These are phyloP conservation scores for Neuroscelio doddi DNA, from an alignment of 2,888 invertebrate species.

Conservation along the genomic window DNA sequence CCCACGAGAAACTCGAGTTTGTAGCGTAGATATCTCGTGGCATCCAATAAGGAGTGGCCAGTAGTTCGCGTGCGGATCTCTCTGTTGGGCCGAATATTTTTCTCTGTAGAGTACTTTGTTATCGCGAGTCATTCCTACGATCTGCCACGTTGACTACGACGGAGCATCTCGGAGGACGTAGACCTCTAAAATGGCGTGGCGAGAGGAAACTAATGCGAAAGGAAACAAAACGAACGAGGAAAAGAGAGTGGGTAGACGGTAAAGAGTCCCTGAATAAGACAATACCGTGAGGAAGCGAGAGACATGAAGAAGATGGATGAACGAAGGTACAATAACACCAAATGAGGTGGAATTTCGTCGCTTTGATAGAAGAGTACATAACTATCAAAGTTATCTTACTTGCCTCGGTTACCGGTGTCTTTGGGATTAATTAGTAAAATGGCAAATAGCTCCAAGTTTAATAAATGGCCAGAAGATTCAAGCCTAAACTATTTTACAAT, in stretches of 20 bases:
- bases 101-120: slow-evolving; percentile 36
- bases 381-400: slow-evolving; percentile 23
- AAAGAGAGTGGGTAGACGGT: slow-evolving; percentile 13
- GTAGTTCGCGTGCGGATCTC: slow-evolving; percentile 44
- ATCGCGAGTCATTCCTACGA: slow-evolving; percentile 37
- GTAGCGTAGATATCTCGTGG: slow-evolving; percentile 31
- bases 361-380: slow-evolving; percentile 24
- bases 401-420: neutral
- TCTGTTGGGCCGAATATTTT: slow-evolving; percentile 40
- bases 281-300: slow-evolving; percentile 20
- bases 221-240: slow-evolving; percentile 33
- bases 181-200: slow-evolving; percentile 38
- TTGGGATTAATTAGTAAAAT: slow-evolving; percentile 20
- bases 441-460: too few species aligned
- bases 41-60: slow-evolving; percentile 36
- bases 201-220: slow-evolving; percentile 38
- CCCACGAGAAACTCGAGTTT: slow-evolving; percentile 28
- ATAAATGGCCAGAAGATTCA: neutral
- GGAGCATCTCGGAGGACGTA: slow-evolving; percentile 39
- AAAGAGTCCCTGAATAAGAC: slow-evolving; percentile 33
- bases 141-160: slow-evolving; percentile 40
- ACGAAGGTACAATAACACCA: slow-evolving; percentile 25
- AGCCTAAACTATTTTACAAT: slow-evolving; percentile 26
- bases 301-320: slow-evolving; percentile 35
- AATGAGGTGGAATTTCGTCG: slow-evolving; percentile 27